Evolutionary conservation across 2,888 invertebrate genomes (phyloP).

Genomic region (Metallyticus violacea): DNA sequence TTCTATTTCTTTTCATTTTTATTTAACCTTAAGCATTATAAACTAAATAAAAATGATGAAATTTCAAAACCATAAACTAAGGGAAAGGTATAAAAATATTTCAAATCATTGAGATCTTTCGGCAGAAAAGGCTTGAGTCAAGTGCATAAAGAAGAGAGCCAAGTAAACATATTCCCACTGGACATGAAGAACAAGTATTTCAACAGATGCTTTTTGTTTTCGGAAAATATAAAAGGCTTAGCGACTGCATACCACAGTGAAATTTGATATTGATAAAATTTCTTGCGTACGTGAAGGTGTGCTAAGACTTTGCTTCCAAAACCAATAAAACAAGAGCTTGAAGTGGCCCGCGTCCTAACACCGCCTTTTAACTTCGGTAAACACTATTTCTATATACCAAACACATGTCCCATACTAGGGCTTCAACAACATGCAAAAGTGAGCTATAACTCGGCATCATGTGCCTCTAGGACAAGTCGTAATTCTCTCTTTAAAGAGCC

Average conservation of each 20-base stretch:
- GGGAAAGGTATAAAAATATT: too few relatives aligned
- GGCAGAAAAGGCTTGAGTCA: neutral
- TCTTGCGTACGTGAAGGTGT: neutral
- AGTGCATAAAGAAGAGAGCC: neutral
- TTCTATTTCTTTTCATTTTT: too few relatives aligned
- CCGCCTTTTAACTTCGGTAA: neutral
- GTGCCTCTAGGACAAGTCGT: too few relatives aligned
- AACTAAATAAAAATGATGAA: too few relatives aligned
- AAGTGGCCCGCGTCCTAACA: neutral
- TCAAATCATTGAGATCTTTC: too few relatives aligned
- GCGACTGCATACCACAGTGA: neutral
- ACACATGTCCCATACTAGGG: neutral
- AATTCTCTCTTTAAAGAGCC: too few relatives aligned
- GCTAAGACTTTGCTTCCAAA: neutral
- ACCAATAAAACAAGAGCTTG: neutral
- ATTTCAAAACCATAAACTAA: too few relatives aligned
- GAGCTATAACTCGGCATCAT: too few relatives aligned
- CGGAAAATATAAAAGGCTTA: neutral
- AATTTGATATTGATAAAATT: neutral
- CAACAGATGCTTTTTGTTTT: neutral
- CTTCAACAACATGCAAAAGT: neutral
- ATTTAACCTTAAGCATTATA: too few relatives aligned
- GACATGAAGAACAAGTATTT: neutral
- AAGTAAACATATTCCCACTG: neutral
- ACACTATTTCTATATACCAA: neutral